A percentile compares a stretch with the other conserved stretches of the same genome.
Evolutionary conservation across 64 coral and sea anemone species (phyloP).

Genomic region (Pocillopora verrucosa): DNA sequence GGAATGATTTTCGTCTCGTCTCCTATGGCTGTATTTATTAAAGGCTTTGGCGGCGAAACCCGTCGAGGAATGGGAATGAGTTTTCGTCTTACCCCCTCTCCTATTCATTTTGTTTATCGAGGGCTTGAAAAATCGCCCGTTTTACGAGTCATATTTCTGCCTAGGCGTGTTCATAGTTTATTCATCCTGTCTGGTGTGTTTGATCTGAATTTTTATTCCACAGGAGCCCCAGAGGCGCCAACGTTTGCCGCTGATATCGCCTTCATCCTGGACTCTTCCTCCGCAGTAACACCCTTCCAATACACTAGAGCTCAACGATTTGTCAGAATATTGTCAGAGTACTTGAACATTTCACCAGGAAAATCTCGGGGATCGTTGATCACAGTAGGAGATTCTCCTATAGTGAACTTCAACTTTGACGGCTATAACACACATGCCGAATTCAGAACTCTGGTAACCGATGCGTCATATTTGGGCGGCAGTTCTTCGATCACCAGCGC

Average conservation of each 20-base stretch:
- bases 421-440: slow-evolving; percentile 37
- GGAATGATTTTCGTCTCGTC: too few species aligned
- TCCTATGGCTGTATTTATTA: too few species aligned
- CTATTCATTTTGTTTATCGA: too few species aligned
- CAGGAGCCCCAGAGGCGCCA: slow-evolving; percentile 36
- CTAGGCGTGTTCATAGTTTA: neutral
- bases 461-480: slow-evolving; percentile 39
- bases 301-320: slow-evolving; percentile 50
- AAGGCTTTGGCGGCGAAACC: too few species aligned
- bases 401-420: slow-evolving; percentile 40
- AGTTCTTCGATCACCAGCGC: slow-evolving; percentile 53
- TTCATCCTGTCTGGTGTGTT: neutral
- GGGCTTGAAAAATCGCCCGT: neutral
- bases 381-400: slow-evolving; percentile 51
- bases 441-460: slow-evolving; percentile 34
- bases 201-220: neutral
- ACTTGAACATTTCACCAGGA: slow-evolving; percentile 39
- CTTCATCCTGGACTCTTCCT: slow-evolving; percentile 72
- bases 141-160: neutral
- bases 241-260: slow-evolving; percentile 58
- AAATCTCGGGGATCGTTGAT: slow-evolving; percentile 62
- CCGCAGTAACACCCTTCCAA: slow-evolving; percentile 32
- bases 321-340: slow-evolving; percentile 56
- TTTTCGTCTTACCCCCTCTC: too few species aligned
- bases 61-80: too few species aligned